These are phyloP conservation scores for Morbakka virulenta DNA, from an alignment of 30 jellyfish, hydroid and myxozoan species.

Conservation along the genomic window DNA sequence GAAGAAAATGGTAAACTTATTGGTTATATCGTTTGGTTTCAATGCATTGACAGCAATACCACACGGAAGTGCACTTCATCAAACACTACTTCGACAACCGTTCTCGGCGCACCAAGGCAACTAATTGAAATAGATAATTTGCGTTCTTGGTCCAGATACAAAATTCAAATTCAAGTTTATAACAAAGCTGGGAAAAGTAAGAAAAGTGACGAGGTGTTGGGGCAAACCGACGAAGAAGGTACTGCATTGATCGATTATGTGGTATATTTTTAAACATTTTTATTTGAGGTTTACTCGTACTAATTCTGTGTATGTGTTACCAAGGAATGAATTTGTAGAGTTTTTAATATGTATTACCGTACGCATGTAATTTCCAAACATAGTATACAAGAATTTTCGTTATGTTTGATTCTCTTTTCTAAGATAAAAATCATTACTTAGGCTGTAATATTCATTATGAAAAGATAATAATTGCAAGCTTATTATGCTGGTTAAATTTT, in stretches of 20 bases:
- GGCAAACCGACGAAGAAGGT: conserved; percentile 45
- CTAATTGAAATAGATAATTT: neutral
- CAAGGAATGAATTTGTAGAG: too few relatives aligned
- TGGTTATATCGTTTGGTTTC: conserved; percentile 29
- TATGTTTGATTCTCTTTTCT: too few relatives aligned
- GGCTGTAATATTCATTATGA: too few relatives aligned
- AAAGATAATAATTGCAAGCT: too few relatives aligned
- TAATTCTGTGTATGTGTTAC: neutral
- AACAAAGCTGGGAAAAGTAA: conserved; percentile 48
- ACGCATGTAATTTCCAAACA: too few relatives aligned
- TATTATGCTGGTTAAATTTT: too few relatives aligned
- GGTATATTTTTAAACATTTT: neutral
- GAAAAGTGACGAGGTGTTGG: neutral
- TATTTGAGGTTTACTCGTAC: neutral
- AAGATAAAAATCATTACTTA: too few relatives aligned
- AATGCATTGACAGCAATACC: conserved; percentile 8
- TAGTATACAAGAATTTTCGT: too few relatives aligned
- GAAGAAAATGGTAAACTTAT: conserved; percentile 6
- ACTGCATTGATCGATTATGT: neutral
- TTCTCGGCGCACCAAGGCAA: neutral
- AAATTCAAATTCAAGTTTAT: conserved; percentile 14
- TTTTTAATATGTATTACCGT: too few relatives aligned
- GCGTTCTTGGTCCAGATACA: conserved; percentile 44
- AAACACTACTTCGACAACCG: neutral
- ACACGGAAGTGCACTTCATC: conserved; percentile 34